Evolutionary conservation across 2,888 invertebrate genomes (phyloP).

Genomic region (Trissolcus brochymenae): DNA sequence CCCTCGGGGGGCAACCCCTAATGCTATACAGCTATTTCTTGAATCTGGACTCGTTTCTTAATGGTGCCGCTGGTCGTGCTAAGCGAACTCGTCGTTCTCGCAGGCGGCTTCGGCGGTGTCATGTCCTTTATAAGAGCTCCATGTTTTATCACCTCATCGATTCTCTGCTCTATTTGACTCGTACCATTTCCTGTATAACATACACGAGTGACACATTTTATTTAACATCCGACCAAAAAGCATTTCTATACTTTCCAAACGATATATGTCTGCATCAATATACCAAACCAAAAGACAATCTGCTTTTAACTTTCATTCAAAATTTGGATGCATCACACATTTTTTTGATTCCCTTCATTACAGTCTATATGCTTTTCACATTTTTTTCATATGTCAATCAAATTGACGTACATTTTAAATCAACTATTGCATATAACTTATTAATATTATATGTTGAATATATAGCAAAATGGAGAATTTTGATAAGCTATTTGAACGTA

Average conservation of each 20-base stretch:
- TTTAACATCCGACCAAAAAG: not conserved
- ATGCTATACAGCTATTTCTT: slow-evolving; percentile 87
- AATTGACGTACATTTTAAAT: no score
- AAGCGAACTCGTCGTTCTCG: slow-evolving; percentile 71
- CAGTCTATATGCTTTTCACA: no score
- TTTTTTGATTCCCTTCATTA: no score
- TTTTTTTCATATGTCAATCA: no score
- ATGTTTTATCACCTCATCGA: slow-evolving; percentile 56
- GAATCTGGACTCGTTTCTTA: slow-evolving; percentile 88
- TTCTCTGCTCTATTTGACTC: slow-evolving; percentile 56
- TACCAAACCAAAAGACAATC: not conserved
- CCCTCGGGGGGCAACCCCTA: slow-evolving; percentile 76
- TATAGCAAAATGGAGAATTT: not conserved
- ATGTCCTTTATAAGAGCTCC: slow-evolving; percentile 59
- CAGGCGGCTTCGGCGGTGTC: slow-evolving; percentile 72
- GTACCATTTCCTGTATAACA: slow-evolving; percentile 46
- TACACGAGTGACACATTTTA: slow-evolving; percentile 24
- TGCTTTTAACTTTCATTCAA: not conserved
- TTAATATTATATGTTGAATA: not conserved
- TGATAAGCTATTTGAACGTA: not conserved
- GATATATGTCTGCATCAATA: not conserved
- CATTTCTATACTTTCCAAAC: not conserved
- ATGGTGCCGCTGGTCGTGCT: slow-evolving; percentile 77
- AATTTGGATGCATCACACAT: no score
- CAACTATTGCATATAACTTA: not conserved